Percentiles rank a stretch among this genome's conserved stretches.
phyloP scores from a whole-genome alignment of 2,797 vertebrate genomes.

The Semaprochilodus insignis region DNA sequence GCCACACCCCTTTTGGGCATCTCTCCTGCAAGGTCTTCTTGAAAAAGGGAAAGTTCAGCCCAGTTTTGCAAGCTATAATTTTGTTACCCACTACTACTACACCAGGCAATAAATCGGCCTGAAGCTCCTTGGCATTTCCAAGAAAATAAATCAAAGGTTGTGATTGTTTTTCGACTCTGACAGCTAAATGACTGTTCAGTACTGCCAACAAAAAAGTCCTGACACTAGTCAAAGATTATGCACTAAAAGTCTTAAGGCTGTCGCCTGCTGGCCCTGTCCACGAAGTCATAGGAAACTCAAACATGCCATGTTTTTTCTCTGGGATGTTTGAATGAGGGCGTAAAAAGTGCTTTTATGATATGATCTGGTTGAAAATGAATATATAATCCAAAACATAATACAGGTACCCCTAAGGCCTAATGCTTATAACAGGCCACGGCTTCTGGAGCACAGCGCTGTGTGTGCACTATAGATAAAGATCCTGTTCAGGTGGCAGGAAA shows the following conservation, averaged over 20 bases:
- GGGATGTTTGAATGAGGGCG: conserved; percentile 14
- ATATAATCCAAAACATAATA: neutral
- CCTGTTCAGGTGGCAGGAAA: conserved; percentile 31
- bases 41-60: neutral
- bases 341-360: conserved; percentile 17
- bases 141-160: conserved; percentile 38
- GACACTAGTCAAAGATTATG: neutral
- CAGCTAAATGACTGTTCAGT: conserved; percentile 7
- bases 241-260: neutral
- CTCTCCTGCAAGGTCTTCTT: conserved; percentile 3
- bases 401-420: neutral
- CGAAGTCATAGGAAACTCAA: neutral
- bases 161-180: conserved; percentile 20
- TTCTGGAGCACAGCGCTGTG: conserved; percentile 20
- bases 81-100: conserved; percentile 2
- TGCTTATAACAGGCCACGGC: conserved; percentile 3
- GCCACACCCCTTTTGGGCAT: neutral
- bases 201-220: neutral
- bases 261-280: neutral
- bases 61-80: conserved; percentile 28
- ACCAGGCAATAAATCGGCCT: conserved; percentile 19
- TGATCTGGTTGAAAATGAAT: conserved; percentile 25
- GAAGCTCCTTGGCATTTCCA: conserved; percentile 19
- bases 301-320: neutral
- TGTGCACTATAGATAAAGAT: conserved; percentile 21